phyloP scores from a whole-genome alignment of 1,140 invertebrate genomes.

The Galendromus occidentalis region DNA sequence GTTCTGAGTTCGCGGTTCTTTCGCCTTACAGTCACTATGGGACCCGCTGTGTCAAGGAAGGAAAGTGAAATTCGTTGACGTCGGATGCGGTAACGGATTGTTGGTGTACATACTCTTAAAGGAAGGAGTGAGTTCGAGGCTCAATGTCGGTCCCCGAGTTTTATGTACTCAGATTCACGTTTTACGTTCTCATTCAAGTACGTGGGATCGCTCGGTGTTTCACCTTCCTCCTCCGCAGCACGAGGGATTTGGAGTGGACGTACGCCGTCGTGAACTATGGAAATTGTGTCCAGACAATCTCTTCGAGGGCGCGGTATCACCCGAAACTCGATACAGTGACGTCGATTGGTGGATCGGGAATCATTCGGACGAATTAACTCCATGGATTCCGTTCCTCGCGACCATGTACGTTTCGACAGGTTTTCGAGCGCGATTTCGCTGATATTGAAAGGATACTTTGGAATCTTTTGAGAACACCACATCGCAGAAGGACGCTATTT shows the following conservation, averaged over 20 bases:
- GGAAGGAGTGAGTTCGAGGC: constrained; percentile 41
- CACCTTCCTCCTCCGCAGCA: constrained; percentile 14
- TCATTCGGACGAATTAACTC: constrained; percentile 92
- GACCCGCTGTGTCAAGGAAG: constrained; percentile 24
- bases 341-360: constrained; percentile 91
- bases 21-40: constrained; percentile 23
- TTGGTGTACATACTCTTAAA: constrained; percentile 63
- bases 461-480: no score
- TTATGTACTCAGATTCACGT: constrained; percentile 10
- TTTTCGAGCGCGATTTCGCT: neutral
- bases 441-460: neutral
- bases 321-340: constrained; percentile 20
- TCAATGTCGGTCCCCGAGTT: no score
- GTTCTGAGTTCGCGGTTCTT: constrained; percentile 2
- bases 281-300: neutral
- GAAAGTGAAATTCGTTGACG: constrained; percentile 49
- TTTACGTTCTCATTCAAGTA: no score
- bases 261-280: neutral
- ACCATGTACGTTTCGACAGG: constrained; percentile 27
- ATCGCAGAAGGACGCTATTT: neutral
- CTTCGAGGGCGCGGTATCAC: constrained; percentile 38
- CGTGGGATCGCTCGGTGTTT: constrained; percentile 15
- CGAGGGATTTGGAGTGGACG: neutral
- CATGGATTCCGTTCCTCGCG: constrained; percentile 88
- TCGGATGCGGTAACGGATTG: constrained; percentile 92